A percentile compares a stretch with the other conserved stretches of the same genome.
phyloP scores from a whole-genome alignment of 2,888 invertebrate species.

The Synergus laeviventris region DNA sequence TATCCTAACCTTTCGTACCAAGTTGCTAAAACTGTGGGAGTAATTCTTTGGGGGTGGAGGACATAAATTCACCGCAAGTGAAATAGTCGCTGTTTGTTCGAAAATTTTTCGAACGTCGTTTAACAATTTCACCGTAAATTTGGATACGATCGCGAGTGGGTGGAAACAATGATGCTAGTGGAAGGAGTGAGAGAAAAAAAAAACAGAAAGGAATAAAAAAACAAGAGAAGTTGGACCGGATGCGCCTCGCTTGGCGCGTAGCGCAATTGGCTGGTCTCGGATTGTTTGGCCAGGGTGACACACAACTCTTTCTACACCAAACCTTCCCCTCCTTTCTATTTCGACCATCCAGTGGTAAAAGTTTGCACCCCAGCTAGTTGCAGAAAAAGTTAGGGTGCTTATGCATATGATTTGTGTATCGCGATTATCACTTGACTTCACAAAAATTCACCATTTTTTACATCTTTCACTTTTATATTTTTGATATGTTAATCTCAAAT shows the following conservation, averaged over 20 bases:
- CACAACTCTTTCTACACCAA: constrained; percentile 43
- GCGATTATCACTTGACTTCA: constrained; percentile 40
- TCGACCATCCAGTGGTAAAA: constrained; percentile 40
- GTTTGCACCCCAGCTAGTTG: constrained; percentile 44
- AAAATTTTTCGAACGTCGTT: constrained; percentile 68
- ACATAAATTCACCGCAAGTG: constrained; percentile 8
- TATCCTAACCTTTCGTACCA: neutral
- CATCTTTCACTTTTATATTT: too few relatives aligned
- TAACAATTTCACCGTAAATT: constrained; percentile 65
- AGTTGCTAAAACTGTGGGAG: neutral
- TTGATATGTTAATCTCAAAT: too few relatives aligned
- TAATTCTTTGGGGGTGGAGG: neutral
- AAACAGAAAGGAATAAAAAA: constrained; percentile 40
- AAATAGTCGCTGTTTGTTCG: constrained; percentile 57
- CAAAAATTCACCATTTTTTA: neutral
- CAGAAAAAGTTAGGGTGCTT: constrained; percentile 32
- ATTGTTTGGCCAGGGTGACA: constrained; percentile 54
- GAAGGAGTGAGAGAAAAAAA: constrained; percentile 41
- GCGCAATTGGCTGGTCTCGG: constrained; percentile 55
- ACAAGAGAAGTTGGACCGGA: constrained; percentile 40
- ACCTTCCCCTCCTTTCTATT: neutral
- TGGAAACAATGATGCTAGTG: constrained; percentile 52
- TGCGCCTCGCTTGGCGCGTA: constrained; percentile 51
- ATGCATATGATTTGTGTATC: constrained; percentile 50
- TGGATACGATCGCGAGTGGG: constrained; percentile 51